Percentiles rank a stretch among this genome's conserved stretches.
These are phyloP conservation scores for human DNA, from an alignment of 2,113 vertebrate genomes.

Conservation along the genomic window DNA sequence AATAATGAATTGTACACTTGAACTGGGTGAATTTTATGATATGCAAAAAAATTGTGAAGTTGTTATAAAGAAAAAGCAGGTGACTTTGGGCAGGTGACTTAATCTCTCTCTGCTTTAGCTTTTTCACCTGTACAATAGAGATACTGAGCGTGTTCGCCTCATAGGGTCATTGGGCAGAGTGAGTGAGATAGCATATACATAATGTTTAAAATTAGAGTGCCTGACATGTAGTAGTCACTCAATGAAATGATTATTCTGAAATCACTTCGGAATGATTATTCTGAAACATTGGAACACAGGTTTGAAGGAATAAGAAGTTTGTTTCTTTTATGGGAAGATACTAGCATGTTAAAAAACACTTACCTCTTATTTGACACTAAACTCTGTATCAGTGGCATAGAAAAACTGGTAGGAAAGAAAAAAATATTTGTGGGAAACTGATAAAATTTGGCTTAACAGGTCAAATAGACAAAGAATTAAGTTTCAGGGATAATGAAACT, in stretches of 20 bases:
- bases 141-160: not conserved
- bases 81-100: not conserved
- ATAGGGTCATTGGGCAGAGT: not conserved
- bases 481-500: not conserved
- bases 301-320: not conserved
- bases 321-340: not conserved
- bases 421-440: not conserved
- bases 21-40: constrained; percentile 15
- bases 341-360: not conserved
- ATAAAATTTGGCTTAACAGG: not conserved
- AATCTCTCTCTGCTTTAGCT: not conserved
- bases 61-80: not conserved
- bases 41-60: not conserved
- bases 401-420: not conserved
- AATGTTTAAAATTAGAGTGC: not conserved
- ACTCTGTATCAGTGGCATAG: not conserved
- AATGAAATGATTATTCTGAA: not conserved
- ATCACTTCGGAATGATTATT: too few relatives aligned
- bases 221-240: not conserved
- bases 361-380: not conserved
- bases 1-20: not conserved
- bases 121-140: not conserved
- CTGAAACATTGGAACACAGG: not conserved
- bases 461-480: not conserved
- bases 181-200: not conserved